Conservation (phyloP, 2,113 vertebrate genomes). For the Rhodinocichla rosea region DNA sequence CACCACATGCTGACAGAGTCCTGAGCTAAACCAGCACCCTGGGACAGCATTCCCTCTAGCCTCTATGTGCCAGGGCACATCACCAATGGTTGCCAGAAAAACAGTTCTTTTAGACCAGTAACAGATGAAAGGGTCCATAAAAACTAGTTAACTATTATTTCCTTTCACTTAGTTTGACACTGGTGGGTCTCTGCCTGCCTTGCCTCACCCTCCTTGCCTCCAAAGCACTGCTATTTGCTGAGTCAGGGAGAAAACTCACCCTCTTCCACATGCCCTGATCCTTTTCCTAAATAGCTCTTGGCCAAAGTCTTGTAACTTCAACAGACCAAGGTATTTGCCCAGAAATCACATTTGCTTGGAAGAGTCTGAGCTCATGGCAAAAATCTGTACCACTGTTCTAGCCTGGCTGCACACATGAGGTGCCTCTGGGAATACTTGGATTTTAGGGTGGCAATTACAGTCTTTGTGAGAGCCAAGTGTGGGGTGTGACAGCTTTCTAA, state of each 20-base stretch:
- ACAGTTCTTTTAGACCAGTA: background rate
- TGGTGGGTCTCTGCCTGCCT: background rate
- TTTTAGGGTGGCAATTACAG: background rate
- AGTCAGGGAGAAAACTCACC: background rate
- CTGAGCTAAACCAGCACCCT: background rate
- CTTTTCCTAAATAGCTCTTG: background rate
- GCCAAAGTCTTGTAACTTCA: background rate
- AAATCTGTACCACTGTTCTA: background rate
- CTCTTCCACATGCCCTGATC: background rate
- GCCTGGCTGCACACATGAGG: background rate
- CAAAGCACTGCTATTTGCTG: background rate
- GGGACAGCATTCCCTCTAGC: background rate
- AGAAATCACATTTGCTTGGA: background rate
- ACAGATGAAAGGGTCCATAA: background rate
- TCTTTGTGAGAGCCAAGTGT: background rate
- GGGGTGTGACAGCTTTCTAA: background rate
- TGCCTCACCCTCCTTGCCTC: background rate
- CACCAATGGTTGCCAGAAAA: background rate
- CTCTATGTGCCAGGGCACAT: background rate
- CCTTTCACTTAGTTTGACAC: background rate
- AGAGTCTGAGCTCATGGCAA: background rate
- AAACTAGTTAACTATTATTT: background rate
- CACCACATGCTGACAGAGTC: background rate
- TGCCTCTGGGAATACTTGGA: background rate
- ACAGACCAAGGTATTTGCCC: background rate